These are phyloP conservation scores for Pristionchus exspectatus DNA, from an alignment of 2,888 invertebrate genomes.

Conservation along the genomic window DNA sequence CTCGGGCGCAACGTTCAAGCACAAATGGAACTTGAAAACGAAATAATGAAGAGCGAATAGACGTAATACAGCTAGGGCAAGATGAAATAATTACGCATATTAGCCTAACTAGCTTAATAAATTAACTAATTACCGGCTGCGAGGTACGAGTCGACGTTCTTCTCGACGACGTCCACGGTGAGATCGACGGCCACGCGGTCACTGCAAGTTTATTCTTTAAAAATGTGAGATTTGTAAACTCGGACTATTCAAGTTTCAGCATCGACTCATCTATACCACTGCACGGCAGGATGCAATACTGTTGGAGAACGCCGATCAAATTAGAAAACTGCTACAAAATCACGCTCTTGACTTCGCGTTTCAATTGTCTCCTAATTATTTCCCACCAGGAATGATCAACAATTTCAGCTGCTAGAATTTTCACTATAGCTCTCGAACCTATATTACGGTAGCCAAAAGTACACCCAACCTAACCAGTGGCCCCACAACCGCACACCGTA, in stretches of 20 bases:
- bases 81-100: not conserved
- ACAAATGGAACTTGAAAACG: no score
- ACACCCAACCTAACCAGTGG: not conserved
- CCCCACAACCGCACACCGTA: slow-evolving; percentile 37
- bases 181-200: slow-evolving; percentile 77
- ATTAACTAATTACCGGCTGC: slow-evolving; percentile 59
- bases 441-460: no score
- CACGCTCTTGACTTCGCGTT: not conserved
- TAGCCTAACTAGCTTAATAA: slow-evolving; percentile 2
- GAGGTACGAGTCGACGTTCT: slow-evolving; percentile 83
- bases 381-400: not conserved
- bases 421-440: no score
- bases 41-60: no score
- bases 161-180: slow-evolving; percentile 88
- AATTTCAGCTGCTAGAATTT: not conserved
- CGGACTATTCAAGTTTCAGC: no score
- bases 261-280: no score
- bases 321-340: no score
- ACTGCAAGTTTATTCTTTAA: slow-evolving; percentile 58
- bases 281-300: no score
- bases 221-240: not conserved
- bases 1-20: no score
- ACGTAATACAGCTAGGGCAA: no score
- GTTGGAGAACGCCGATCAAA: no score
- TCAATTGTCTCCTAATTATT: not conserved